These are phyloP conservation scores for Oncorhynchus clarkii DNA, from an alignment of 2,113 vertebrate species.

Conservation along the genomic window DNA sequence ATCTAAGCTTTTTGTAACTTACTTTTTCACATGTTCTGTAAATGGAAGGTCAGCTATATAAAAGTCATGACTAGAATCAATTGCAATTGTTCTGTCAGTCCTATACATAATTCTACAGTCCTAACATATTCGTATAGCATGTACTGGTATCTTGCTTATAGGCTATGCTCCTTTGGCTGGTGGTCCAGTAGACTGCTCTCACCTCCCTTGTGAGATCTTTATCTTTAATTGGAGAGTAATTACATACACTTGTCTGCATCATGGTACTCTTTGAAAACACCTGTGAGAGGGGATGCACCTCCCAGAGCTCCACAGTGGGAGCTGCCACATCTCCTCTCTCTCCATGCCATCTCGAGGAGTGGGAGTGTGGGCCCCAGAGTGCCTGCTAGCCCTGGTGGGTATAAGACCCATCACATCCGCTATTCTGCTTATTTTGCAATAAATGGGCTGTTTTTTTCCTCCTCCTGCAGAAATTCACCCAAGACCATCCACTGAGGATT, in stretches of 20 bases:
- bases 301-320: slow-evolving; percentile 55
- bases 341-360: slow-evolving; percentile 55
- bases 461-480: slow-evolving; percentile 67
- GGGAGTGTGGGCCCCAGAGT: slow-evolving; percentile 42
- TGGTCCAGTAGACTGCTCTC: slow-evolving; percentile 16
- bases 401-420: slow-evolving; percentile 64
- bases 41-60: not conserved
- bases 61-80: too few relatives aligned
- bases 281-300: slow-evolving; percentile 66
- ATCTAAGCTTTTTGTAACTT: slow-evolving; percentile 16
- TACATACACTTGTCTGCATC: slow-evolving; percentile 52
- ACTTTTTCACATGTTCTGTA: not conserved
- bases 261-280: slow-evolving; percentile 64
- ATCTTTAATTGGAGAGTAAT: slow-evolving; percentile 72
- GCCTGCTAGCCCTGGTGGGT: slow-evolving; percentile 65
- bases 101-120: not conserved
- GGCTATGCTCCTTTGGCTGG: slow-evolving; percentile 22
- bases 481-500: slow-evolving; percentile 72
- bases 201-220: slow-evolving; percentile 65
- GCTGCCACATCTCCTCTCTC: slow-evolving; percentile 54
- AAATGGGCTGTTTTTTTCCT: slow-evolving; percentile 63
- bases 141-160: not conserved
- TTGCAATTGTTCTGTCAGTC: not conserved
- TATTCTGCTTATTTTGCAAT: slow-evolving; percentile 75
- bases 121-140: not conserved